Base-by-base conservation (phyloP, 1,140 invertebrate species). In the Chrysomallon squamiferum region DNA sequence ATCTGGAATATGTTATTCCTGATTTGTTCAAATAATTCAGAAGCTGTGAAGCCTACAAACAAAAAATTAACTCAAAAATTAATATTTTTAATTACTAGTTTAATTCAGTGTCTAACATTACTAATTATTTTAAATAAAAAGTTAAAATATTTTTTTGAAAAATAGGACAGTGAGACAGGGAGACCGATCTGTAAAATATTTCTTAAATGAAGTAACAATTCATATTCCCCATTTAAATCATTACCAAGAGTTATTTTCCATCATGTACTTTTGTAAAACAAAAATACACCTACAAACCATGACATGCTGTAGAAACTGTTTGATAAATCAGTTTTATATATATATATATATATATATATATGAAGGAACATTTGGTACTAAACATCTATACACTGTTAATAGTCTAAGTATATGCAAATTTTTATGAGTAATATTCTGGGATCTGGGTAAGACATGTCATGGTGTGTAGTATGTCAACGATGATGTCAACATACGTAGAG, bases 1-100 rank as follows among this genome's bases (percentile, higher is more conserved):
- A 78, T 73, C 58, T 69, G 71, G 57, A 68, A 72, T n/a, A 78
- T 71, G 49, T 76, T 78, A 54, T 58, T 68, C 25, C 72, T 60
- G 43, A 78, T 74, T 59, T 73, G 68, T 15, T 74, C 66, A 59
- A 47, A 69, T 5, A 74, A n/a, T 13, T 74, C 69, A 25, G n/a
- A 29, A 47, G 74, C 60, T 13, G 38, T 59, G 25, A 54, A 54
- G 18, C 22, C 25, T 27, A 1, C 50, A 25, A 27, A 30, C 3
- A 47, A 54, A 30, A 54, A 18, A 54, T 38, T 7, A 38, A 38
- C 15, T 7, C 5, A 38, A 15, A 38, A 38, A 38, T 38, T 38
- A 15, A 38, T 38, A 5, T 15, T 15, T 38, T 15, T 38, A 27
- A 29, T 2, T 20, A 27, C n/a, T 27, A 25, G 5, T 47, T 47